Conservation (phyloP, 2,888 invertebrate genomes). For the Parnassius smintheus region DNA sequence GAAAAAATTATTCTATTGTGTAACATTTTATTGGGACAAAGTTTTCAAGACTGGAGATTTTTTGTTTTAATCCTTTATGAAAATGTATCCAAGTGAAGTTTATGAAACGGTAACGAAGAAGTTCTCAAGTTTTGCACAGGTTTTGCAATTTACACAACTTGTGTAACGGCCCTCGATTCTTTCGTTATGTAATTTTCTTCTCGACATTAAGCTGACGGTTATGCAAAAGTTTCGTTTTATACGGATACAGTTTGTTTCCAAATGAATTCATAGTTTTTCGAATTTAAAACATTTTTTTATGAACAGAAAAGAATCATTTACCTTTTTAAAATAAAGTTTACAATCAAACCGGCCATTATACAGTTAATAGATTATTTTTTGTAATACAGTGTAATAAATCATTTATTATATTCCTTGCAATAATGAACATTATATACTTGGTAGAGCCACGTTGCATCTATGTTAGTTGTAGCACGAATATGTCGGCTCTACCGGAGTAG, state of each 20-base stretch:
- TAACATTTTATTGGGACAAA: conserved; percentile 10
- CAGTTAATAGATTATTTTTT: too few species aligned
- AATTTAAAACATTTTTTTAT: too few species aligned
- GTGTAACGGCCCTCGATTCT: conserved; percentile 3
- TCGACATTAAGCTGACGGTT: neutral
- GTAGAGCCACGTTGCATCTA: too few species aligned
- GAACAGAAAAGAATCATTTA: too few species aligned
- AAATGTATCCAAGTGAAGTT: conserved; percentile 10
- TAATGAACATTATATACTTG: too few species aligned
- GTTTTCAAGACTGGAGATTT: neutral
- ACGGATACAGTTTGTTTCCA: conserved; percentile 5
- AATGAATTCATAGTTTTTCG: too few species aligned
- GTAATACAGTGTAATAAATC: too few species aligned
- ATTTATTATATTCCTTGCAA: too few species aligned
- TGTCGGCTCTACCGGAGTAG: too few species aligned
- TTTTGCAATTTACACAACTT: conserved; percentile 14
- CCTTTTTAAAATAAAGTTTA: too few species aligned
- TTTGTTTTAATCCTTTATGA: conserved; percentile 4
- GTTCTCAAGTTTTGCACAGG: conserved; percentile 5
- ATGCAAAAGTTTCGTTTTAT: conserved; percentile 13
- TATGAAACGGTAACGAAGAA: neutral
- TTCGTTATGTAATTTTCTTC: conserved; percentile 17
- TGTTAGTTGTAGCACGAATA: too few species aligned
- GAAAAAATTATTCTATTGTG: neutral
- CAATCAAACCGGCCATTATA: too few species aligned